Evolutionary conservation across 2,888 invertebrate genomes (phyloP).

Genomic region (Scaptomyza flava): DNA sequence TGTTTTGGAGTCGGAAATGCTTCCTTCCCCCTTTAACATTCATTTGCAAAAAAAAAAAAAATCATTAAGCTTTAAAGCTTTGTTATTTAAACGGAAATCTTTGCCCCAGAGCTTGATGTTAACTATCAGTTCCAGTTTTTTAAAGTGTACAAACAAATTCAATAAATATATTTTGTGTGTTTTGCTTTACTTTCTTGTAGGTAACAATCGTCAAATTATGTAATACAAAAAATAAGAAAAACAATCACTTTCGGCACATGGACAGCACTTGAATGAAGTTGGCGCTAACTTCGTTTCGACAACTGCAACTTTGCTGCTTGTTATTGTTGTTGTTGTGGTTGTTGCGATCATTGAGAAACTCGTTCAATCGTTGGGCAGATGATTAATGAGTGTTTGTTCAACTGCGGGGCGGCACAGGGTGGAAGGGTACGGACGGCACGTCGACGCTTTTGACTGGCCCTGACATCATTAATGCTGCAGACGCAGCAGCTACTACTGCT

Average conservation of each 20-base stretch:
- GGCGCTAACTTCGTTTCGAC: slow-evolving; percentile 35
- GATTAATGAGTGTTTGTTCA: slow-evolving; percentile 51
- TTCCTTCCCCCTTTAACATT: no score
- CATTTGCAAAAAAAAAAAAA: no score
- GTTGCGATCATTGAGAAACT: slow-evolving; percentile 40
- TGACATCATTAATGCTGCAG: slow-evolving; percentile 46
- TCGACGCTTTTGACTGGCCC: slow-evolving; percentile 35
- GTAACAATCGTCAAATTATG: slow-evolving; percentile 50
- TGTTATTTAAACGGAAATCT: no score
- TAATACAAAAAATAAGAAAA: slow-evolving; percentile 44
- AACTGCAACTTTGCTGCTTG: slow-evolving; percentile 25
- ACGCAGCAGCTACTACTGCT: slow-evolving; percentile 41
- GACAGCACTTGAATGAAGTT: slow-evolving; percentile 67
- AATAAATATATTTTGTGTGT: not conserved
- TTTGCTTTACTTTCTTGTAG: slow-evolving; percentile 52
- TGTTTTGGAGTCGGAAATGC: no score
- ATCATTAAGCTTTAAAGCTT: no score
- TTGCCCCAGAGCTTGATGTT: no score
- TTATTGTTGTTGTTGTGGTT: slow-evolving; percentile 24
- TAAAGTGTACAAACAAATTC: slow-evolving; percentile 23
- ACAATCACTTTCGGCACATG: slow-evolving; percentile 67
- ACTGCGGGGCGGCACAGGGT: not conserved
- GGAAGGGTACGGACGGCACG: not conserved
- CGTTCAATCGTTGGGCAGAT: slow-evolving; percentile 41
- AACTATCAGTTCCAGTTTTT: no score